Evolutionary conservation across 2,888 invertebrate genomes (phyloP).

Genomic region (Lepetodrilus schrolli): DNA sequence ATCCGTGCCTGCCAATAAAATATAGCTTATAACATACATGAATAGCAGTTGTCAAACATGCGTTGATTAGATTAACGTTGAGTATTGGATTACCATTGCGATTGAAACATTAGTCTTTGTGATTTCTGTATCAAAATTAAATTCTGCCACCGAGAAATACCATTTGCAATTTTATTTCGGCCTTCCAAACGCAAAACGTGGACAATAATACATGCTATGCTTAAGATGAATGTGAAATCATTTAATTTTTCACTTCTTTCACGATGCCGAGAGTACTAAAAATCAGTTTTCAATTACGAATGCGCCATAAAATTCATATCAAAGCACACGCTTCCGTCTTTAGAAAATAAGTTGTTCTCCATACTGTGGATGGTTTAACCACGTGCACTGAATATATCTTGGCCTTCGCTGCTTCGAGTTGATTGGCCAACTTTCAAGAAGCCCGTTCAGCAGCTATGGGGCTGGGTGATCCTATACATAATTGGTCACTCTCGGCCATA

Average conservation of each 20-base stretch:
- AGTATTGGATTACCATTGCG: too few species aligned
- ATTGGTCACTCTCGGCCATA: conserved; percentile 6
- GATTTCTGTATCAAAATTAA: not conserved
- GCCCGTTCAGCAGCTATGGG: too few species aligned
- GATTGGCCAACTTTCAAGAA: not conserved
- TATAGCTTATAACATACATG: too few species aligned
- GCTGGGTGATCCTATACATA: not conserved
- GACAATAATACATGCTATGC: not conserved
- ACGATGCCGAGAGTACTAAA: conserved; percentile 16
- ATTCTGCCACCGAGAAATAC: not conserved
- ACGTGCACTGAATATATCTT: not conserved
- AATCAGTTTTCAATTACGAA: conserved; percentile 26
- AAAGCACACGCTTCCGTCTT: not conserved
- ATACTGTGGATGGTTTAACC: not conserved
- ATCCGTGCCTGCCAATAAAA: too few species aligned
- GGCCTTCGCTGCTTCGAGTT: not conserved
- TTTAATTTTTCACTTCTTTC: conserved; percentile 24
- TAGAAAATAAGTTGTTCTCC: not conserved
- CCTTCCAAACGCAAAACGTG: not conserved
- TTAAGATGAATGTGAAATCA: conserved; percentile 24
- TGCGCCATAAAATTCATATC: conserved; percentile 14
- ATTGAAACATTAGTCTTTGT: too few species aligned
- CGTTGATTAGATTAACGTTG: too few species aligned
- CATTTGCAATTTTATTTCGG: not conserved
- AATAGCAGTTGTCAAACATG: too few species aligned